phyloP scores from a whole-genome alignment of 2,797 vertebrate species.

The Arrhamphus sclerolepis region DNA sequence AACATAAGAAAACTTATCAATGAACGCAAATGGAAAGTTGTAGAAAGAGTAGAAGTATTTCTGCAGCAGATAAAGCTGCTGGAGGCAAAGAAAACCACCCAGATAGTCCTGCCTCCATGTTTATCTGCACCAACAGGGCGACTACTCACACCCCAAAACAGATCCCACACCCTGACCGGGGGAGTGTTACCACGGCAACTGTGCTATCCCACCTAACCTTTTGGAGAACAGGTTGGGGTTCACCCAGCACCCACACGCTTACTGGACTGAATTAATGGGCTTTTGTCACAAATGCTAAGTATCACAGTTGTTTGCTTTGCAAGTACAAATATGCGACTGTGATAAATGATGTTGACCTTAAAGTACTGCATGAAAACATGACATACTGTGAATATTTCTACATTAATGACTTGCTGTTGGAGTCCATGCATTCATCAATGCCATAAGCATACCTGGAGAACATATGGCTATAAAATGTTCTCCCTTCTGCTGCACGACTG shows the following conservation, averaged over 20 bases:
- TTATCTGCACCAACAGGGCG: slow-evolving; percentile 75
- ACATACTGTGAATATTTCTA: slow-evolving; percentile 22
- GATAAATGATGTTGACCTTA: slow-evolving; percentile 45
- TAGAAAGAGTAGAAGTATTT: slow-evolving; percentile 48
- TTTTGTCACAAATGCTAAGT: slow-evolving; percentile 9
- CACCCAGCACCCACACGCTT: too few species aligned
- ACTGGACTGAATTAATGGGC: slow-evolving; percentile 5
- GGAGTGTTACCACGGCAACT: slow-evolving; percentile 57
- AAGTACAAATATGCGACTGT: slow-evolving; percentile 2
- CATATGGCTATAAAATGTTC: too few species aligned
- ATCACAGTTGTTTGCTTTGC: too few species aligned
- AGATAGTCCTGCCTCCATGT: slow-evolving; percentile 67
- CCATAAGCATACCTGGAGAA: slow-evolving; percentile 1
- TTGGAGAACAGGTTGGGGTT: not conserved
- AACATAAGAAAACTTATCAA: slow-evolving; percentile 53
- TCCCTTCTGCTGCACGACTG: too few species aligned
- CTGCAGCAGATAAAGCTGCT: slow-evolving; percentile 71
- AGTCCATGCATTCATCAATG: slow-evolving; percentile 33
- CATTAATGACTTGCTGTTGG: slow-evolving; percentile 28
- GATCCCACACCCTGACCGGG: slow-evolving; percentile 71
- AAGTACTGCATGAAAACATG: slow-evolving; percentile 13
- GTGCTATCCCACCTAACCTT: slow-evolving; percentile 21
- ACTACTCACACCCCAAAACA: slow-evolving; percentile 47
- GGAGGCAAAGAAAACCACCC: slow-evolving; percentile 48
- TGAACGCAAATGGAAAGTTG: slow-evolving; percentile 37